Evolutionary conservation across 1,140 invertebrate genomes (phyloP).

Genomic region (Penaeus chinensis): DNA sequence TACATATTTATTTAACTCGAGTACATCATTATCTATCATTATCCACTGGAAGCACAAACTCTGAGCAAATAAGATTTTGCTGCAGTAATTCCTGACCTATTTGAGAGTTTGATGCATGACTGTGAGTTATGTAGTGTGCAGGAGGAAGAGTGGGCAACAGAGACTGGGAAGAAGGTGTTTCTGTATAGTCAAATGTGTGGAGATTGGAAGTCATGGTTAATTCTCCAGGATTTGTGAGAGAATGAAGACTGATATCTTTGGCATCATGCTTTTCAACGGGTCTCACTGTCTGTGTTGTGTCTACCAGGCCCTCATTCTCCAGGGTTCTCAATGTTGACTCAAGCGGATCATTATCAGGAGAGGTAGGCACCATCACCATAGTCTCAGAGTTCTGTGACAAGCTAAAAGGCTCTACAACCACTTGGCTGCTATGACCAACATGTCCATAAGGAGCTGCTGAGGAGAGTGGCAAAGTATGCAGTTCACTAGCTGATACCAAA

Average conservation of each 20-base stretch:
- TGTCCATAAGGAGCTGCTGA: conserved; percentile 29
- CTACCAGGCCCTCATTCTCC: conserved; percentile 16
- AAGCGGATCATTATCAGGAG: conserved; percentile 16
- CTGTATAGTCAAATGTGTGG: conserved; percentile 33
- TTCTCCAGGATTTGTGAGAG: conserved; percentile 26
- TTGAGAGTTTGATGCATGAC: conserved; percentile 32
- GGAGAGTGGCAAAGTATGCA: conserved; percentile 47
- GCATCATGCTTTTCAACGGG: conserved; percentile 10
- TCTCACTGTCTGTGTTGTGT: conserved; percentile 4
- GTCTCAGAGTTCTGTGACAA: conserved; percentile 33
- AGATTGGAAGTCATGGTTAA: conserved; percentile 23
- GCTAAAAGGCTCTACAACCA: conserved; percentile 43
- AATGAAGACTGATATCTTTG: conserved; percentile 33
- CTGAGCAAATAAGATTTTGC: conserved; percentile 41
- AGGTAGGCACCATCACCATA: conserved; percentile 40
- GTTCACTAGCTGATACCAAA: conserved; percentile 39
- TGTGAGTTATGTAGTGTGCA: conserved; percentile 31
- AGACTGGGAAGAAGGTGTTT: conserved; percentile 3
- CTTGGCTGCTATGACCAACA: conserved; percentile 15
- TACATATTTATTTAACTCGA: too few relatives aligned
- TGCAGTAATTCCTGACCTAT: conserved; percentile 41
- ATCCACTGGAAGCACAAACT: conserved; percentile 48
- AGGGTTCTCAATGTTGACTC: conserved; percentile 23
- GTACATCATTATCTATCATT: conserved; percentile 22
- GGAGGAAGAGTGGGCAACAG: conserved; percentile 31